Evolutionary conservation across 2,888 invertebrate species (phyloP).

Genomic region (Chymomyza amoena): DNA sequence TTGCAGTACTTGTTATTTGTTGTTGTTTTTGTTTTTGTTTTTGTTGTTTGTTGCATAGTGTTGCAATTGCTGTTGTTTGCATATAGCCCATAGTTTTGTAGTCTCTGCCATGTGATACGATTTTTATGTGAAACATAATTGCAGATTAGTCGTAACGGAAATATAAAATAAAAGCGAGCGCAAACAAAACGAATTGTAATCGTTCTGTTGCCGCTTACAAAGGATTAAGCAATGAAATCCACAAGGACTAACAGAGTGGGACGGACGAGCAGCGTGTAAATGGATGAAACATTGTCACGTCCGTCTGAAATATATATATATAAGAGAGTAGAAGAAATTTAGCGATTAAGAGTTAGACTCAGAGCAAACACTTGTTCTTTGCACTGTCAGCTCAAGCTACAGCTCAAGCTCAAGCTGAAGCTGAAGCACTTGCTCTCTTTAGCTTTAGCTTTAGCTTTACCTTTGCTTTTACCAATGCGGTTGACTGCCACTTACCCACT

Average conservation of each 20-base stretch:
- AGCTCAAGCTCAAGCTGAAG: no score
- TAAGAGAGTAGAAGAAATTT: not conserved
- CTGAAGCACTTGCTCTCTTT: not conserved
- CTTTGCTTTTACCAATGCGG: slow-evolving; percentile 6
- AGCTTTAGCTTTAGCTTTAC: not conserved
- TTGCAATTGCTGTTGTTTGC: slow-evolving; percentile 33
- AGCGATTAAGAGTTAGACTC: not conserved
- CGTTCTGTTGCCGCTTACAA: slow-evolving; percentile 61
- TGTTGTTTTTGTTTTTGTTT: slow-evolving; percentile 3
- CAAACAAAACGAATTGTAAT: slow-evolving; percentile 50
- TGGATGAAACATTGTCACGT: not conserved
- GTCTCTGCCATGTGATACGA: slow-evolving; percentile 56
- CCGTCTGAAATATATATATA: not conserved
- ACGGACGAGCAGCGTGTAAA: not conserved
- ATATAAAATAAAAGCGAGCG: slow-evolving; percentile 35
- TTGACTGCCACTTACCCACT: slow-evolving; percentile 12
- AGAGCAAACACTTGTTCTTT: not conserved
- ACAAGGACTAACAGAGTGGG: slow-evolving; percentile 7
- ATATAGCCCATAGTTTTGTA: not conserved
- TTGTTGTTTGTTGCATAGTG: not conserved
- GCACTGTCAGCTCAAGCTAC: not conserved
- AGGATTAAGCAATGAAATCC: slow-evolving; percentile 42
- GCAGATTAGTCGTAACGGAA: slow-evolving; percentile 66
- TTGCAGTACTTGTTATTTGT: slow-evolving; percentile 14
- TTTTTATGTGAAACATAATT: slow-evolving; percentile 71